Evolutionary conservation across 2,888 invertebrate genomes (phyloP).

Genomic region (Sinotaia quadrata): DNA sequence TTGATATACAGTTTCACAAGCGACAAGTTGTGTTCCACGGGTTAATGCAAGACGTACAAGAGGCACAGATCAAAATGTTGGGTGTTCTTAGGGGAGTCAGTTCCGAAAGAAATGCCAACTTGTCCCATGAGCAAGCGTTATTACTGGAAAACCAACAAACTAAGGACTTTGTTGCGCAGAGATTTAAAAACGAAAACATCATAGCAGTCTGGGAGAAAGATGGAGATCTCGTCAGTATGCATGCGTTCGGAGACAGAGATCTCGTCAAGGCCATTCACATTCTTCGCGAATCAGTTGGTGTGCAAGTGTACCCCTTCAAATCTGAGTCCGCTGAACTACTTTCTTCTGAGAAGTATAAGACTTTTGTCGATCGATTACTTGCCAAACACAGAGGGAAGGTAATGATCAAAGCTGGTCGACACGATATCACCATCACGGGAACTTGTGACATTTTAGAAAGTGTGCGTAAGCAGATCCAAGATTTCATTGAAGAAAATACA

Average conservation of each 20-base stretch:
- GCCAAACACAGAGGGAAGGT: neutral
- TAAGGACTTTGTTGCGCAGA: neutral
- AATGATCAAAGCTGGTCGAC: neutral
- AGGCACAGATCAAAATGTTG: neutral
- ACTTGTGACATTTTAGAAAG: neutral
- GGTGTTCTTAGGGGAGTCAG: neutral
- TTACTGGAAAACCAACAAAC: neutral
- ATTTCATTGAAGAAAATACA: neutral
- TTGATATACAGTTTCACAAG: neutral
- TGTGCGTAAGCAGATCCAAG: neutral
- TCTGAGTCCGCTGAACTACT: neutral
- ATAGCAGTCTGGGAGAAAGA: neutral
- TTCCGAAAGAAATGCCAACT: neutral
- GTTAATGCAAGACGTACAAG: neutral
- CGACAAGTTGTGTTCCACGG: neutral
- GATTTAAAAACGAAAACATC: neutral
- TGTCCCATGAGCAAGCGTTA: neutral
- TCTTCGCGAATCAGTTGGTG: neutral
- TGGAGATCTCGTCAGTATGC: neutral
- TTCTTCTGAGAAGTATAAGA: neutral
- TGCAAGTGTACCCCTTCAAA: neutral
- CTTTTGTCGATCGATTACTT: neutral
- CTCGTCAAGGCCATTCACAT: neutral
- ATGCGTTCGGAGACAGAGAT: neutral
- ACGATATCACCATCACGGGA: neutral